Evolutionary conservation across 2,797 vertebrate species (phyloP), one percentile per base, ranked within the genome.

Genomic region (Hippoglossus hippoglossus): DNA sequence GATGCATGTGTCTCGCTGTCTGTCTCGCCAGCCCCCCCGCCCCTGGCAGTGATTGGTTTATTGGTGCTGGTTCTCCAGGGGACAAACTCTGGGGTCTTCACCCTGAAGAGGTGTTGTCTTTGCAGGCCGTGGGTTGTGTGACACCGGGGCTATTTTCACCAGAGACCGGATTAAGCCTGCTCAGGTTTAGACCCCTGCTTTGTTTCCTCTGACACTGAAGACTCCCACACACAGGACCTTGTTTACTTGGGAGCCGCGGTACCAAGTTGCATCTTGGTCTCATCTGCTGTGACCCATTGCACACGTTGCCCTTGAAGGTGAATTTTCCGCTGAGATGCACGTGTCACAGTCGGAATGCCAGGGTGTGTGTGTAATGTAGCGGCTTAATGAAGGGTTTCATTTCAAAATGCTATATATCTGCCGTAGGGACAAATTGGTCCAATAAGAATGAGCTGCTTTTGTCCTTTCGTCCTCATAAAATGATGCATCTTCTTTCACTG

Each of bases 171-270:
- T 94, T 93, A 93, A 86, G 83, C 73, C 86, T 68, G 75, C 89
- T 90, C 85, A 88, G 89, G 88, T 92, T 90, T 74, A 91, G 89
- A 87, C 79, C 79, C 79, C 80, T 72, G 85, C 90, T 93, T 92
- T 92, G 89, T 93, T 85, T 88, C 75, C 77, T 63, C 56, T 81
- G 81, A 85, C 87, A 89, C 75, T 66, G 72, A 91, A 66, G 85
- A 79, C 84, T 71, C 76, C 71, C 85, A 80, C 84, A 82, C 87
- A 78, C 85, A 69, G 82, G 68, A 51, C 62, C 64, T 52, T 87
- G 84, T 87, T 83, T 87, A 83, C 80, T 60, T 51, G 71, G 81
- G 55, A 71, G 60, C 51, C 59, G 44, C 25, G 73, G 53, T 70
- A 71, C 82, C 53, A 75, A 82, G 87, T 91, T 87, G 87, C 86